Evolutionary conservation across 2,888 invertebrate species (phyloP), one percentile per base, ranked within the genome.

Genomic region (Torymus tubicola): DNA sequence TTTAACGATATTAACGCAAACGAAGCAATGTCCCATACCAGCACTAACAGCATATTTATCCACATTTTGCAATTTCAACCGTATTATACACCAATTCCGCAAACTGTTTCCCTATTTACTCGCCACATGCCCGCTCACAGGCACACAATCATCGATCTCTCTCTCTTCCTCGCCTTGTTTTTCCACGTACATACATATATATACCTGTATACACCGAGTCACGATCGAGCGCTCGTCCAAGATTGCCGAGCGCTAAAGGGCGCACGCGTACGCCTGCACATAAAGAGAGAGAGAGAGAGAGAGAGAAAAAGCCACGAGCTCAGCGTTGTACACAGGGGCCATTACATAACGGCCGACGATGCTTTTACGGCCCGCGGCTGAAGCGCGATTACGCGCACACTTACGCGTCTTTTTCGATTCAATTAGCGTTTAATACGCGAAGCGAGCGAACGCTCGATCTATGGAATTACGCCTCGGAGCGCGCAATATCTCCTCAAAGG

Each of bases 391-490:
- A 53, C 72, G 52, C 53, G 21, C 63, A 53, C 63, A n/a, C n/a
- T 50, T 61, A 18, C 61, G 61, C 53, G 52, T 24, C 24, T 64
- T 73, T 73, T 73, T 73, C 64, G 57, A 64, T 73, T 73, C 73
- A 73, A 73, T 73, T 64, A 73, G 73, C 64, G 42, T 64, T 73
- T 73, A 57, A 73, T 64, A 64, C 42, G 24, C 58, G 24, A 53
- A 18, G 42, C 16, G 52, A 12, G 24, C 64, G 64, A 63, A 8
- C 31, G 31, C 31, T 10, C 50, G 53, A 67, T 65, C 16, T 31
- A 31, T 12, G 14, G 50, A 70, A 60, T 70, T 50, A 70, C 18
- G 58, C 55, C 16, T 18, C 12, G n/a, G 24, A n/a, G 42, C 42
- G 24, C 70, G 65, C 18, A 58, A 58, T 58, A 58, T 58, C 58